Conservation (phyloP, 1,140 invertebrate genomes). For the Pseudachorutes palmiensis region DNA sequence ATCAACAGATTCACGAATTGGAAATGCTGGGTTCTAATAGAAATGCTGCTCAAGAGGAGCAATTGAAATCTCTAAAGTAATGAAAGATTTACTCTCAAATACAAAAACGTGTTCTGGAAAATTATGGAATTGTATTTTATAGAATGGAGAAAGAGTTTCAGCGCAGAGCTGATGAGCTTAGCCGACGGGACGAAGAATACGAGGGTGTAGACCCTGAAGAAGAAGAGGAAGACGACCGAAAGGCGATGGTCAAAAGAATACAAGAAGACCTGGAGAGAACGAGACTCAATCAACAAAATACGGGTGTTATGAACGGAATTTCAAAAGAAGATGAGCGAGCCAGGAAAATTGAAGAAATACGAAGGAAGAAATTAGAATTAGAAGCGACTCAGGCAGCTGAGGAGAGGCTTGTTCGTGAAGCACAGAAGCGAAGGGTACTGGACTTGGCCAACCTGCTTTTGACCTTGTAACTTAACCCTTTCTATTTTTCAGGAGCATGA, state of each 20-base stretch:
- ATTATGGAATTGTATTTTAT: neutral
- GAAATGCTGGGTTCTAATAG: conserved; percentile 54
- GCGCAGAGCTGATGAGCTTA: conserved; percentile 65
- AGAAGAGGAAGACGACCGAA: conserved; percentile 43
- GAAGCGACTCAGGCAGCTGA: conserved; percentile 38
- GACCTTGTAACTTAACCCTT: neutral
- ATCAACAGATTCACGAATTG: conserved; percentile 74
- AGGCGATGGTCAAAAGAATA: conserved; percentile 40
- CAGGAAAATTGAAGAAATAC: conserved; percentile 49
- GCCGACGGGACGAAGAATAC: conserved; percentile 58
- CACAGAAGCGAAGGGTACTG: conserved; percentile 39
- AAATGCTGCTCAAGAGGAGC: conserved; percentile 73
- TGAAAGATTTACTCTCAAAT: neutral
- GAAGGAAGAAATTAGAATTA: conserved; percentile 47
- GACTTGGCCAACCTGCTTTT: neutral
- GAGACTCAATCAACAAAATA: conserved; percentile 23
- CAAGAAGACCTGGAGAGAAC: conserved; percentile 44
- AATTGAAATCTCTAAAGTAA: conserved; percentile 63
- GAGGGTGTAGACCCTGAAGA: conserved; percentile 57
- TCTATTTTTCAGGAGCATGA: conserved; percentile 43
- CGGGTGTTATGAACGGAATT: conserved; percentile 28
- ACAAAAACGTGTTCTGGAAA: conserved; percentile 6
- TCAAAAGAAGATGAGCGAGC: conserved; percentile 47
- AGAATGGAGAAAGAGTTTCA: conserved; percentile 76
- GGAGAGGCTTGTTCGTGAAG: conserved; percentile 35